Percentiles rank a stretch among this genome's conserved stretches.
Evolutionary conservation across 2,888 invertebrate species (phyloP).

Genomic region (Alviniconcha strummeri): DNA sequence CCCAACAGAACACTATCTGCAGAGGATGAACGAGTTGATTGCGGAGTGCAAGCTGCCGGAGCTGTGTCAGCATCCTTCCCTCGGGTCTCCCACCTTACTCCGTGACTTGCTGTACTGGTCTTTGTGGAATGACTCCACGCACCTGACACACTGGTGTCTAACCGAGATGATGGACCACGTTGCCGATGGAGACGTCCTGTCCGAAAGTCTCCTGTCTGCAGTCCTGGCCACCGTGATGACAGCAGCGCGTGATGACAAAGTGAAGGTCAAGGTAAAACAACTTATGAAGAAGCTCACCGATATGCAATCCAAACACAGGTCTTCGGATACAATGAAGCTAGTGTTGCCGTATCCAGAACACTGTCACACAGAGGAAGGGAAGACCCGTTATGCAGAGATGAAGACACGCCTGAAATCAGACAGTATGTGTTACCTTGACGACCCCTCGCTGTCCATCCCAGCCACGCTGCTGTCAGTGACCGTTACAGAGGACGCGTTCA

Average conservation of each 20-base stretch:
- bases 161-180: not conserved
- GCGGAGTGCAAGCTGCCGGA: no score
- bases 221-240: not conserved
- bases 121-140: not conserved
- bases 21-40: no score
- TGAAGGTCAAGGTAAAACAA: no score
- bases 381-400: not conserved
- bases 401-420: not conserved
- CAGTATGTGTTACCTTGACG: not conserved
- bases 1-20: no score
- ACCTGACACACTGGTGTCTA: conserved; percentile 19
- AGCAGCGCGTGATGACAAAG: no score
- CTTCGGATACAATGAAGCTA: not conserved
- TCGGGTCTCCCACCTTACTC: no score
- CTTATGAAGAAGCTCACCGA: no score
- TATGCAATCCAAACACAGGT: no score
- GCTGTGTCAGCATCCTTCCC: no score
- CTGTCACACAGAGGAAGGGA: not conserved
- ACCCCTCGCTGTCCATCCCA: not conserved
- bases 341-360: not conserved
- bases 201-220: not conserved
- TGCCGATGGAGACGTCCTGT: no score
- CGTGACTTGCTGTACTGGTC: conserved; percentile 32
- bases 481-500: not conserved
- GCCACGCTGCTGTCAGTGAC: not conserved